phyloP scores from a whole-genome alignment of 2,113 vertebrate genomes.

The Macquaria australasica region DNA sequence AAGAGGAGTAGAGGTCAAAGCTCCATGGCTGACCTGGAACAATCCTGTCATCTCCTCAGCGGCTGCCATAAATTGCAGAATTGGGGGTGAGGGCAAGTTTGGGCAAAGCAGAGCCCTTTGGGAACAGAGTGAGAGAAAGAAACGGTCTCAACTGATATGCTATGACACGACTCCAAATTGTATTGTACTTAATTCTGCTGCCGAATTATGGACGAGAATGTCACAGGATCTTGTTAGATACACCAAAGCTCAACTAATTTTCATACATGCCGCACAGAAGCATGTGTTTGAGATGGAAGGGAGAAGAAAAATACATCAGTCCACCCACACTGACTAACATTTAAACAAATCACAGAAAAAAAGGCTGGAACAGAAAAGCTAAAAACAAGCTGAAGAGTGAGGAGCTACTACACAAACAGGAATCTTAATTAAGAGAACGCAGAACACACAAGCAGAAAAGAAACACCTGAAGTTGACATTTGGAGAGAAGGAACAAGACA shows the following conservation, averaged over 20 bases:
- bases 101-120: neutral
- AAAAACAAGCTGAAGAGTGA: conserved; percentile 18
- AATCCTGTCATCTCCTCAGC: conserved; percentile 55
- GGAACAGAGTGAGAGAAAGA: conserved; percentile 17
- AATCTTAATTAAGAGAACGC: conserved; percentile 52
- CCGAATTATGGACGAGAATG: neutral
- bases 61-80: conserved; percentile 37
- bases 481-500: conserved; percentile 11
- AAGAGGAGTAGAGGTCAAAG: conserved; percentile 50
- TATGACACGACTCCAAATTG: neutral
- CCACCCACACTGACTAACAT: conserved; percentile 17
- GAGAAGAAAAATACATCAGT: conserved; percentile 21
- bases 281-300: neutral
- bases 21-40: conserved; percentile 58
- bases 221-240: conserved; percentile 6
- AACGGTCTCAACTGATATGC: neutral
- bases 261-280: neutral
- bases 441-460: conserved; percentile 16
- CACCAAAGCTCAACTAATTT: conserved; percentile 3
- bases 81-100: conserved; percentile 13
- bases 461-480: conserved; percentile 49
- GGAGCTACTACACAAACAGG: conserved; percentile 17
- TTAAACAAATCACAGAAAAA: conserved; percentile 25
- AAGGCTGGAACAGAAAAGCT: neutral
- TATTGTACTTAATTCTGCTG: conserved; percentile 16